Conservation (phyloP, 2,113 vertebrate species). For the Ploceus nigricollis region DNA sequence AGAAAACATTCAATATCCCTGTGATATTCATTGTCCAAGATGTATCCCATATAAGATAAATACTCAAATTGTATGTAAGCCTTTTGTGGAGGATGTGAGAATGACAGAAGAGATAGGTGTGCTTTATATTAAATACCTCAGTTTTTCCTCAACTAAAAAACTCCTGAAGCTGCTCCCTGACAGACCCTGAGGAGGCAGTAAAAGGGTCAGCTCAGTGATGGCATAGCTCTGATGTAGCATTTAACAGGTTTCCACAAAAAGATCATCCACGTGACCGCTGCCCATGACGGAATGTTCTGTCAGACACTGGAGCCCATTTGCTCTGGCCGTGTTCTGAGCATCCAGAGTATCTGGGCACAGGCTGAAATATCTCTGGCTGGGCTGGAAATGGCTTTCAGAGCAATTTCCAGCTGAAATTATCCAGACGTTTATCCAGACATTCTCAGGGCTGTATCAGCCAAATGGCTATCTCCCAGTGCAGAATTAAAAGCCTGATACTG, state of each 20-base stretch:
- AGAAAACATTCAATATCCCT: not conserved
- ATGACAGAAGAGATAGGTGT: not conserved
- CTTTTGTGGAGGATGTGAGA: not conserved
- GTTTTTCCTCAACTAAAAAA: not conserved
- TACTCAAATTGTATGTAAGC: not conserved
- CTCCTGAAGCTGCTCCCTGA: not conserved
- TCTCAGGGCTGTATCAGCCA: slow-evolving; percentile 33
- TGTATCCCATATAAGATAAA: not conserved
- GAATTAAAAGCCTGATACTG: slow-evolving; percentile 51
- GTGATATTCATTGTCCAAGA: not conserved
- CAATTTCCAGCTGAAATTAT: slow-evolving; percentile 42
- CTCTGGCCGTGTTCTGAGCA: not conserved
- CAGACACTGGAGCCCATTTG: not conserved
- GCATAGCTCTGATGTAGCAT: not conserved
- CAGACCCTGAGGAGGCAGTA: not conserved
- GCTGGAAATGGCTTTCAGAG: slow-evolving; percentile 14
- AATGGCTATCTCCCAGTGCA: not conserved
- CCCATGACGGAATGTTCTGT: not conserved
- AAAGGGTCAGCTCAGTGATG: not conserved
- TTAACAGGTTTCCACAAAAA: not conserved
- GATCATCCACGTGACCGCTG: not conserved
- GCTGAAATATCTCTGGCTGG: not conserved
- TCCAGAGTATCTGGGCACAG: not conserved
- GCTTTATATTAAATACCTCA: not conserved
- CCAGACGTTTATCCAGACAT: slow-evolving; percentile 56